These are phyloP conservation scores for Tetragnatha versicolor DNA, from an alignment of 1,140 invertebrate genomes.

Conservation along the genomic window DNA sequence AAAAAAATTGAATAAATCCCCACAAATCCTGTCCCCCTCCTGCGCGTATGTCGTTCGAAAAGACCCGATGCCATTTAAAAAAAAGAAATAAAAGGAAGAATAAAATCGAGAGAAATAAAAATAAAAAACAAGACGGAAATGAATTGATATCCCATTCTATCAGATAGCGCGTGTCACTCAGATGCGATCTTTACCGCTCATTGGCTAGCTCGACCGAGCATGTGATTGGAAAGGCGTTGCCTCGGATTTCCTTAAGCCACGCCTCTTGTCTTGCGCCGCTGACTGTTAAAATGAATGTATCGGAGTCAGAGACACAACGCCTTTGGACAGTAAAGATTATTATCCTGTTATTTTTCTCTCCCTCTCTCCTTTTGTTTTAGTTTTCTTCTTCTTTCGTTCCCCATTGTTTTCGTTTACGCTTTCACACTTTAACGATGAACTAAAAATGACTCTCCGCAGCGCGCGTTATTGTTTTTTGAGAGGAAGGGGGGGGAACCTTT, in stretches of 20 bases:
- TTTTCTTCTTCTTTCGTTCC: slow-evolving; percentile 20
- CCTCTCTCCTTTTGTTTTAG: slow-evolving; percentile 11
- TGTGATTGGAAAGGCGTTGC: slow-evolving; percentile 54
- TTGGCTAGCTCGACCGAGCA: slow-evolving; percentile 47
- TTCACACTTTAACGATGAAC: slow-evolving; percentile 30
- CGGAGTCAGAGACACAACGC: slow-evolving; percentile 17
- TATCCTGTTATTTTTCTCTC: slow-evolving; percentile 36
- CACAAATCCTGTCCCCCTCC: slow-evolving; percentile 34
- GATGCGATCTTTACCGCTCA: slow-evolving; percentile 47
- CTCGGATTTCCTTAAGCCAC: slow-evolving; percentile 52
- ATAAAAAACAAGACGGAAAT: slow-evolving; percentile 42
- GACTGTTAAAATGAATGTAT: slow-evolving; percentile 53
- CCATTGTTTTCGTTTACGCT: slow-evolving; percentile 51
- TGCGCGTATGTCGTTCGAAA: slow-evolving; percentile 23
- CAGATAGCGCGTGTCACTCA: slow-evolving; percentile 52
- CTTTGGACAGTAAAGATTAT: slow-evolving; percentile 47
- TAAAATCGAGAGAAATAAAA: slow-evolving; percentile 3
- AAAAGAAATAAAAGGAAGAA: slow-evolving; percentile 1
- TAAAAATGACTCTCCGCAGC: not conserved
- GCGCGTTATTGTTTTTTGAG: not conserved
- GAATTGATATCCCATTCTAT: slow-evolving; percentile 55
- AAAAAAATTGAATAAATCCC: slow-evolving; percentile 42
- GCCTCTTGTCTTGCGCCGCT: slow-evolving; percentile 46
- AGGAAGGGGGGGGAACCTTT: not conserved
- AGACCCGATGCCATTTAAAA: slow-evolving; percentile 24